phyloP scores from a whole-genome alignment of 2,888 invertebrate genomes.

The Entomobrya proxima region DNA sequence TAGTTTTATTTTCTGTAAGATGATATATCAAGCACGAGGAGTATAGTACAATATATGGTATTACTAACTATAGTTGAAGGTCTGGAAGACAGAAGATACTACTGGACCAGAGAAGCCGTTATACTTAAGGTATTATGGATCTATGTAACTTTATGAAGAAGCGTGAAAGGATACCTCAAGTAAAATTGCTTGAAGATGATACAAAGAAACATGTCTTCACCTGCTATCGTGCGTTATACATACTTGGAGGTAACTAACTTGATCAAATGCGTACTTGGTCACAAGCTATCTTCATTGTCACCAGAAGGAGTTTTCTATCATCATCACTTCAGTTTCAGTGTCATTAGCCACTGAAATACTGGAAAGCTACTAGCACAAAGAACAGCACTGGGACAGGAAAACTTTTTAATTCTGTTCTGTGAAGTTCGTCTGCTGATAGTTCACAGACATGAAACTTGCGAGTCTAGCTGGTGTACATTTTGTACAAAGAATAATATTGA shows the following conservation, averaged over 20 bases:
- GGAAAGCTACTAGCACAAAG: not conserved
- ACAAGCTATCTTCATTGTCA: not conserved
- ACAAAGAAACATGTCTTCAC: not conserved
- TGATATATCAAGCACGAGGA: too few species aligned
- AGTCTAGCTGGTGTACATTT: not conserved
- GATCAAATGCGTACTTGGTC: not conserved
- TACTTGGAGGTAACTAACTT: not conserved
- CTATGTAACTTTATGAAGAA: not conserved
- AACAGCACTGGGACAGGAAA: not conserved
- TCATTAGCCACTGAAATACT: not conserved
- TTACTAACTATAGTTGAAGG: too few species aligned
- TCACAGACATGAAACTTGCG: not conserved
- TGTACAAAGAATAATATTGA: conserved; percentile 2
- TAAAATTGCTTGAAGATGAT: not conserved
- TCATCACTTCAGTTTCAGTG: conserved; percentile 23
- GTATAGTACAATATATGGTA: too few species aligned
- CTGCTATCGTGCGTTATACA: not conserved
- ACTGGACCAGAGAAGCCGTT: not conserved
- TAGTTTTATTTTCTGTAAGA: too few species aligned
- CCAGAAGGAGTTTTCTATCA: not conserved
- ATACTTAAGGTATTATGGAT: not conserved
- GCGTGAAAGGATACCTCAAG: not conserved
- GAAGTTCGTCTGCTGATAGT: not conserved
- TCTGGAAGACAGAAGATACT: not conserved
- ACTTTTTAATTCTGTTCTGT: not conserved